phyloP scores from a whole-genome alignment of 2,888 invertebrate genomes.

The Melitaea athalia region DNA sequence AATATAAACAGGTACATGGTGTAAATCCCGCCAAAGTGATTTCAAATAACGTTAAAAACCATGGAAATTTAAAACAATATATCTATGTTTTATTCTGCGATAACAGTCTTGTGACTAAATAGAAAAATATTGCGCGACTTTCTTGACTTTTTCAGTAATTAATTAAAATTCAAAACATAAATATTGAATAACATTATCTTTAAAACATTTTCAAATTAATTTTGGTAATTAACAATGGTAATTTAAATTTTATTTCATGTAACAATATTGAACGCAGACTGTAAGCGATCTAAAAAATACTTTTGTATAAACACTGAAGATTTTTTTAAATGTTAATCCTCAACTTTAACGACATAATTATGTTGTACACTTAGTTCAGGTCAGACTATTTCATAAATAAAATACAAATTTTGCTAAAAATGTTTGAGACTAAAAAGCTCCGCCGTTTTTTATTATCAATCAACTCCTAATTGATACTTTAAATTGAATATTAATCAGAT shows the following conservation, averaged over 20 bases:
- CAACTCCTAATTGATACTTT: constrained; percentile 10
- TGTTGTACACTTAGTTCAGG: not conserved
- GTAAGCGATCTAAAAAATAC: not conserved
- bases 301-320: not conserved
- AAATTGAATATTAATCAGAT: not conserved
- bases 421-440: not conserved
- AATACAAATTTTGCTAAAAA: no score
- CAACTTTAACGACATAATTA: not conserved
- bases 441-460: not conserved
- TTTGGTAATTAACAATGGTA: not conserved
- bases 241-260: not conserved
- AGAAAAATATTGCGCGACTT: not conserved
- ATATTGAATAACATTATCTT: no score
- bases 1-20: no score
- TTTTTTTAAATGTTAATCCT: constrained; percentile 1
- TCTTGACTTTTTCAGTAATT: no score
- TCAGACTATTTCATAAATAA: not conserved
- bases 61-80: no score
- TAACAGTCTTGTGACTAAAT: not conserved
- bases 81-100: not conserved
- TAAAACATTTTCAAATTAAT: not conserved
- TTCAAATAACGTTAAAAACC: no score
- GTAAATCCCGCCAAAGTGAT: no score
- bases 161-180: no score
- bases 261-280: not conserved